A percentile compares a stretch with the other conserved stretches of the same genome.
These are phyloP conservation scores for Liposcelis brunnea DNA, from an alignment of 2,888 invertebrate species.

Conservation along the genomic window DNA sequence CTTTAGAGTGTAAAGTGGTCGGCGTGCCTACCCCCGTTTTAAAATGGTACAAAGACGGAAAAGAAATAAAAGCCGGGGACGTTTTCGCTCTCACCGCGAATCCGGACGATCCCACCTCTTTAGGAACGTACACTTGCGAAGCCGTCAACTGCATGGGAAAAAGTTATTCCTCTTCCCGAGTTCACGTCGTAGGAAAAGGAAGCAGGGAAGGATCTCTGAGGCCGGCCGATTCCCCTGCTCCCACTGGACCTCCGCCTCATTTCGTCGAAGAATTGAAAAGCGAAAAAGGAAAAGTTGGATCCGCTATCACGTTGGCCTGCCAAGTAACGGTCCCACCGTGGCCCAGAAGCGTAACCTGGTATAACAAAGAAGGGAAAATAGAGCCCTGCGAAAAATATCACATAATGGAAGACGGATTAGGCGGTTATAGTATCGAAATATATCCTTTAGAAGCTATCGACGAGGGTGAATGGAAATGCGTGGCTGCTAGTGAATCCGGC, in stretches of 20 bases:
- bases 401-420: slow-evolving; percentile 63
- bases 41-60: slow-evolving; percentile 63
- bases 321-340: slow-evolving; percentile 74
- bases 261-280: slow-evolving; percentile 59
- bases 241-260: slow-evolving; percentile 56
- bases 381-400: slow-evolving; percentile 37
- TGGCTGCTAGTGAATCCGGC: slow-evolving; percentile 59
- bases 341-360: slow-evolving; percentile 70
- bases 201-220: slow-evolving; percentile 46
- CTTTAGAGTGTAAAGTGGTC: slow-evolving; percentile 78
- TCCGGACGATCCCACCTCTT: slow-evolving; percentile 65
- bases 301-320: slow-evolving; percentile 52
- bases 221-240: slow-evolving; percentile 21
- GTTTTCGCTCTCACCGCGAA: slow-evolving; percentile 74
- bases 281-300: slow-evolving; percentile 56
- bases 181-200: slow-evolving; percentile 59
- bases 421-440: slow-evolving; percentile 60
- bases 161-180: slow-evolving; percentile 64
- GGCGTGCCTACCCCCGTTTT: slow-evolving; percentile 72
- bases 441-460: slow-evolving; percentile 59
- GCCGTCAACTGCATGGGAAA: slow-evolving; percentile 80
- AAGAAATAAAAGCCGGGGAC: slow-evolving; percentile 77
- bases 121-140: slow-evolving; percentile 76
- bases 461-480: slow-evolving; percentile 82
- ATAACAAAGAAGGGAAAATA: slow-evolving; percentile 64